phyloP scores from a whole-genome alignment of 2,113 vertebrate species.

The Butorides virescens region DNA sequence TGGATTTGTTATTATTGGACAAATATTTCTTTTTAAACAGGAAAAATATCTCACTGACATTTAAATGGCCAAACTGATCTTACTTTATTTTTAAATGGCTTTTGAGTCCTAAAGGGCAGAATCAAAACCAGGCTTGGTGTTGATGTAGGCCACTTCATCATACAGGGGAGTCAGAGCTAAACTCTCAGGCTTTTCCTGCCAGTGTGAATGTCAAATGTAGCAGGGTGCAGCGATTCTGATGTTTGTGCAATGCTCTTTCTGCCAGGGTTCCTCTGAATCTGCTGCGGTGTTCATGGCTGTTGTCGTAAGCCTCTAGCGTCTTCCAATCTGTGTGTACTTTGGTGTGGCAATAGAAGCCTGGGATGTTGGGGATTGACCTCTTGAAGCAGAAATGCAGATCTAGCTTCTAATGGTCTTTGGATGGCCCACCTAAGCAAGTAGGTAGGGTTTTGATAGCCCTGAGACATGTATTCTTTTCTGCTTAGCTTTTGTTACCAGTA shows the following conservation, averaged over 20 bases:
- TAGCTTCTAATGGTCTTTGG: not conserved
- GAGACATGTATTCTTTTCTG: not conserved
- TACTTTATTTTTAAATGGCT: not conserved
- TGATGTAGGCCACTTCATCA: not conserved
- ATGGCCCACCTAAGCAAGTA: not conserved
- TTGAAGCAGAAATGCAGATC: not conserved
- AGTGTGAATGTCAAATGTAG: not conserved
- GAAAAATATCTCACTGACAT: not conserved
- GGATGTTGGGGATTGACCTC: not conserved
- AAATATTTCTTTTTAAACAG: not conserved
- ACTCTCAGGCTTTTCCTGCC: not conserved
- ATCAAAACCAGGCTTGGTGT: not conserved
- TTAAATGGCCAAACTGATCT: not conserved
- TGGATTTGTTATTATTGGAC: not conserved
- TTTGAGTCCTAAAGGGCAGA: not conserved
- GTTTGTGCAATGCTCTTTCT: not conserved
- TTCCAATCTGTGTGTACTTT: not conserved
- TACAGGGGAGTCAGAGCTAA: not conserved
- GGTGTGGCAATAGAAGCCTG: not conserved
- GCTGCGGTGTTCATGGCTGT: rapidly evolving
- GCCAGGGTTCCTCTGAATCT: not conserved
- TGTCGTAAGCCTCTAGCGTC: not conserved
- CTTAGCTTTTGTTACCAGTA: not conserved
- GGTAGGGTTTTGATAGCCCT: not conserved
- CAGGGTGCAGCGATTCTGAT: not conserved